Evolutionary conservation across 2,113 vertebrate genomes (phyloP), one percentile per base, ranked within the genome.

Genomic region (Lagopus muta): DNA sequence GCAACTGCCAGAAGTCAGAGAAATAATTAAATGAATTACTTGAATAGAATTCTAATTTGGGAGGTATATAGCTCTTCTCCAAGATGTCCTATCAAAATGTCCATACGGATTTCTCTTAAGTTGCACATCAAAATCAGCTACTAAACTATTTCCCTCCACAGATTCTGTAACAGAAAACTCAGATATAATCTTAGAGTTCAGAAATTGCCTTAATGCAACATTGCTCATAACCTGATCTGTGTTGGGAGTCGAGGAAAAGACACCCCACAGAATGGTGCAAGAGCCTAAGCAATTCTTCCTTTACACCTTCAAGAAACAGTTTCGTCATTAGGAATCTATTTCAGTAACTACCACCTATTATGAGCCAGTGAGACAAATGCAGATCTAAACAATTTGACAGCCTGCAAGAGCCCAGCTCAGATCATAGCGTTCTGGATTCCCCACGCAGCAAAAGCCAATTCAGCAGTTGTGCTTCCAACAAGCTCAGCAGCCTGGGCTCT

Each of bases 21-120:
- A 89, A 95, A 50, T 43, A 83, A 80, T 52, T 92, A 88, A 83
- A 2, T 73, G 30, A 93, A 82, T 74, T 77, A 82, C 80, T 47
- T 82, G 45, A 89, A 67, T 11, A 76, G 45, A 92, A 92, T 80
- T 87, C 62, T 10, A 32, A 19, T 85, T 82, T 76, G 27, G 47
- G 40, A 93, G 48, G 32, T 18, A 62, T 9, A 89, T 0, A 54
- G 28, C 25, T 48, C 36, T 86, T 75, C 36, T 75, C 36, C 25
- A 52, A 73, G 54, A 76, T 21, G 64, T 3, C 10, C 34, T 57
- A 65, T 14, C 40, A 86, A 73, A 57, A 70, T 16, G 42, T 27
- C 82, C 82, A 50, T 58, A 32, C 58, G 50, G 55, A 79, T 66
- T 85, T 82, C 15, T 86, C 60, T 67, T 36, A 32, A 3, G 8